Evolutionary conservation across 2,797 vertebrate genomes (phyloP).

Genomic region (Capromys pilorides): DNA sequence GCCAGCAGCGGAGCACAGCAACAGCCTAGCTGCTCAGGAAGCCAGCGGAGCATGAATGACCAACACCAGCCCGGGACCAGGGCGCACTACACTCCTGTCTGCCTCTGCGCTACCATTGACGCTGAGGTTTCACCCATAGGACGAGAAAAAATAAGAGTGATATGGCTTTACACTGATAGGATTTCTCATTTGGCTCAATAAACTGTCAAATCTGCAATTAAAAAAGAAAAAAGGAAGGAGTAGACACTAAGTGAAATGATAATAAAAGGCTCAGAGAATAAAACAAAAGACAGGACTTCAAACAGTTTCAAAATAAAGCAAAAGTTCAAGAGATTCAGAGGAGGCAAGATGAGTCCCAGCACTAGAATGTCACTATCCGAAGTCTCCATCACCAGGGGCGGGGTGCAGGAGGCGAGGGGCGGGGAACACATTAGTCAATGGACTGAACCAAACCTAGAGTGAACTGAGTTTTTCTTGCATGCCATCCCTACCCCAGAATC

Average conservation of each 20-base stretch:
- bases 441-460: conserved; percentile 85
- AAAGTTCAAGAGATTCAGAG: conserved; percentile 86
- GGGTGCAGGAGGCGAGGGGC: conserved; percentile 75
- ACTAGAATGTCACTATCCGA: conserved; percentile 83
- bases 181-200: conserved; percentile 66
- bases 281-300: conserved; percentile 46
- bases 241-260: conserved; percentile 60
- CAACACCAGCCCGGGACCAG: neutral
- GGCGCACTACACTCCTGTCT: conserved; percentile 60
- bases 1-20: conserved; percentile 63
- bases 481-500: neutral
- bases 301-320: conserved; percentile 63
- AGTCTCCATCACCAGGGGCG: conserved; percentile 83
- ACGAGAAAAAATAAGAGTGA: neutral
- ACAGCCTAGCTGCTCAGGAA: conserved; percentile 72
- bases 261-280: neutral
- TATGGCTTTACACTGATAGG: conserved; percentile 50
- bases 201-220: conserved; percentile 33
- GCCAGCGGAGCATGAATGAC: conserved; percentile 78
- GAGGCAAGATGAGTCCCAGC: conserved; percentile 81
- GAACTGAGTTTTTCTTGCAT: conserved; percentile 65
- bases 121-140: neutral
- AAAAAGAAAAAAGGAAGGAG: conserved; percentile 44
- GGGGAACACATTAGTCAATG: conserved; percentile 85
- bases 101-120: conserved; percentile 52